These are phyloP conservation scores for Rafetus swinhoei DNA, from an alignment of 2,113 vertebrate genomes.

Conservation along the genomic window DNA sequence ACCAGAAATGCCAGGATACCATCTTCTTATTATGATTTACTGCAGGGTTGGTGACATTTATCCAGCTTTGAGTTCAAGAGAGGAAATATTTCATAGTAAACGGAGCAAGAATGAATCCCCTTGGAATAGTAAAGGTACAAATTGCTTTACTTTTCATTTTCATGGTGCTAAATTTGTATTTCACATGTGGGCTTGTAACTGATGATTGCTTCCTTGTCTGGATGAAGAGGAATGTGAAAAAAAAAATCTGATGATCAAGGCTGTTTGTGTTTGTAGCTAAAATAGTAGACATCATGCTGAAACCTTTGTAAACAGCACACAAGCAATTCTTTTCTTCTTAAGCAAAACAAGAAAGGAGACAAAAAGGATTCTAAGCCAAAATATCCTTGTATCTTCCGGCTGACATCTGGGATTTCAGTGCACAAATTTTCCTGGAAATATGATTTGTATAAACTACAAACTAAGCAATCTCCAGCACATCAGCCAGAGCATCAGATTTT, in stretches of 20 bases:
- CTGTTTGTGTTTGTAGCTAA: constrained; percentile 77
- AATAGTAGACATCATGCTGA: constrained; percentile 64
- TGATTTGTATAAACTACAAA: constrained; percentile 37
- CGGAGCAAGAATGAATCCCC: constrained; percentile 75
- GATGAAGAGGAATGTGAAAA: constrained; percentile 71
- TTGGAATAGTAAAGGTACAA: constrained; percentile 81
- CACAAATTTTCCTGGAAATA: constrained; percentile 54
- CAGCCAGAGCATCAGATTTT: constrained; percentile 42
- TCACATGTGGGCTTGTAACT: constrained; percentile 74
- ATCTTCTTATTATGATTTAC: constrained; percentile 68
- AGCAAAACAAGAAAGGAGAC: constrained; percentile 55
- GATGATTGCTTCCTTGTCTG: constrained; percentile 78
- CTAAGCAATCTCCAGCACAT: constrained; percentile 39
- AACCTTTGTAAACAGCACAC: constrained; percentile 66
- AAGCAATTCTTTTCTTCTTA: constrained; percentile 63
- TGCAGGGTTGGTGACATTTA: constrained; percentile 76
- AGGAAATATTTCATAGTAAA: constrained; percentile 78
- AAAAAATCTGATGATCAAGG: constrained; percentile 74
- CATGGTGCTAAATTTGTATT: constrained; percentile 78
- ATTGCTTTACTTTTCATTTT: constrained; percentile 83
- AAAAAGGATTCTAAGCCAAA: constrained; percentile 61
- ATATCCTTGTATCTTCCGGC: constrained; percentile 38
- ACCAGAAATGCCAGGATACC: constrained; percentile 58
- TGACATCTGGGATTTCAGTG: constrained; percentile 50
- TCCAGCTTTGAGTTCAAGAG: constrained; percentile 78